Evolutionary conservation across 2,113 vertebrate species (phyloP).

Genomic region (Xerus inauris): DNA sequence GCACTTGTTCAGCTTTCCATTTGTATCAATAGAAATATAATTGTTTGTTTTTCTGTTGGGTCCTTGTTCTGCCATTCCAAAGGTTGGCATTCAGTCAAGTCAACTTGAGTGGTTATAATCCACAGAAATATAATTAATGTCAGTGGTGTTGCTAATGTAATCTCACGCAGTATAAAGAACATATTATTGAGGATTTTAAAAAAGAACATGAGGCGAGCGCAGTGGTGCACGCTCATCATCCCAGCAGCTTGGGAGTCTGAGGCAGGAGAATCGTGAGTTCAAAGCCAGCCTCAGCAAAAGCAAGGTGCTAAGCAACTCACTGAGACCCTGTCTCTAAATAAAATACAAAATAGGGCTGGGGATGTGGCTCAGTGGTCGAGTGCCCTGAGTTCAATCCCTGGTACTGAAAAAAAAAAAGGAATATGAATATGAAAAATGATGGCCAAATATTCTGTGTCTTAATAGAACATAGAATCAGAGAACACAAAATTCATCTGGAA

Average conservation of each 20-base stretch:
- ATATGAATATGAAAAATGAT: background rate
- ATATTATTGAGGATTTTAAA: background rate
- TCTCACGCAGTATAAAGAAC: slow-evolving; percentile 25
- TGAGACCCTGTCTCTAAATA: no score
- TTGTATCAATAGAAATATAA: slow-evolving; percentile 29
- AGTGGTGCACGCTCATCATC: no score
- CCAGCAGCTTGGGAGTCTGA: no score
- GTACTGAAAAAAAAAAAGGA: no score
- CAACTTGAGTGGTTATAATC: slow-evolving; percentile 11
- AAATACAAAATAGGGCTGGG: no score
- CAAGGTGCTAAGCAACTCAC: no score
- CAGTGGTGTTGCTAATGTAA: slow-evolving; percentile 10
- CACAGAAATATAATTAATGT: slow-evolving; percentile 55
- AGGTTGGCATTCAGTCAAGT: slow-evolving; percentile 31
- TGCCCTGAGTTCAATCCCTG: no score
- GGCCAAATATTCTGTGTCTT: slow-evolving; percentile 25
- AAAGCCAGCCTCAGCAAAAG: no score
- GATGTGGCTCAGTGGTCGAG: no score
- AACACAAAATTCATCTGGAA: background rate
- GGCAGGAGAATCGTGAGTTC: no score
- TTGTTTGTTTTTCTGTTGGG: slow-evolving; percentile 24
- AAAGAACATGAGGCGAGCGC: slow-evolving; percentile 7
- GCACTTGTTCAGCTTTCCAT: slow-evolving; percentile 18
- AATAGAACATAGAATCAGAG: slow-evolving; percentile 34
- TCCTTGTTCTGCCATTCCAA: background rate